Conservation (phyloP, 2,888 invertebrate species). For the Drosophila acutilabella region DNA sequence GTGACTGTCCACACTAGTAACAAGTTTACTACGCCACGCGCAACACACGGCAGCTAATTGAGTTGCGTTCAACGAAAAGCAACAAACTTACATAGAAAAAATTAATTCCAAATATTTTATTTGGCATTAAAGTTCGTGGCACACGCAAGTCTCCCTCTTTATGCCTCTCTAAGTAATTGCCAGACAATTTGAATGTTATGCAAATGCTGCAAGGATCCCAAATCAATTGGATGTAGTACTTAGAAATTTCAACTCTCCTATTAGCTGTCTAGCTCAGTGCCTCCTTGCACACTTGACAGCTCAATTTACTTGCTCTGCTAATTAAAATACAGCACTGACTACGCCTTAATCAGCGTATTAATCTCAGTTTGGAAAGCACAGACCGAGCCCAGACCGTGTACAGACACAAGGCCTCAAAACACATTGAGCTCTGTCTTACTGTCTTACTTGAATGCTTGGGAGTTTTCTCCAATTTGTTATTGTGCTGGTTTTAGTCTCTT, state of each 20-base stretch:
- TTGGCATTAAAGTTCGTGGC: slow-evolving; percentile 50
- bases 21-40: slow-evolving; percentile 56
- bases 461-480: slow-evolving; percentile 3
- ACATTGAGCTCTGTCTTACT: slow-evolving; percentile 13
- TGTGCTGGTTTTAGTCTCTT: background rate
- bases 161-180: slow-evolving; percentile 44
- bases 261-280: slow-evolving; percentile 35
- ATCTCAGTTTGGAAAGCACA: slow-evolving; percentile 50
- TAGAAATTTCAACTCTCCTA: background rate
- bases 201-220: slow-evolving; percentile 27
- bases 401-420: slow-evolving; percentile 12
- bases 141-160: slow-evolving; percentile 49
- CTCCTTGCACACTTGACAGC: slow-evolving; percentile 63
- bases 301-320: slow-evolving; percentile 60
- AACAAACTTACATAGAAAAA: slow-evolving; percentile 27
- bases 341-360: slow-evolving; percentile 66
- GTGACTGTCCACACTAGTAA: slow-evolving; percentile 31
- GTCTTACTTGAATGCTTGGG: slow-evolving; percentile 22
- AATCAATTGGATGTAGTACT: slow-evolving; percentile 32
- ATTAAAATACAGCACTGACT: slow-evolving; percentile 65
- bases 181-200: slow-evolving; percentile 40
- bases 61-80: slow-evolving; percentile 52
- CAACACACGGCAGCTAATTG: slow-evolving; percentile 60
- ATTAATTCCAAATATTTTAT: slow-evolving; percentile 55
- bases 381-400: slow-evolving; percentile 13